phyloP scores from a whole-genome alignment of 2,888 invertebrate genomes.

The Pharmacophagus antenor region DNA sequence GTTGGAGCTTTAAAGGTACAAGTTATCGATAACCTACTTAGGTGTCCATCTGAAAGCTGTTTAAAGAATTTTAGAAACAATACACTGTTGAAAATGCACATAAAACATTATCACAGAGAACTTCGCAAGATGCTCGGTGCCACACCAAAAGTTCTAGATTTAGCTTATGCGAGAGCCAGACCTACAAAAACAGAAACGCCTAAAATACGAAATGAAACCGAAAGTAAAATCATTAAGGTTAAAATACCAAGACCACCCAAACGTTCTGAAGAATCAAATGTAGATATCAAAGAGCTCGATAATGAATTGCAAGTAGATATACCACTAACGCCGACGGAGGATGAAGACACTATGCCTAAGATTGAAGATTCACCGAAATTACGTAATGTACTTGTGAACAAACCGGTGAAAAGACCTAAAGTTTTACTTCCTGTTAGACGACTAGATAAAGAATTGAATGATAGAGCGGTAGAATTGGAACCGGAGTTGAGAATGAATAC shows the following conservation, averaged over 20 bases:
- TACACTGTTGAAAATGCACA: conserved; percentile 94
- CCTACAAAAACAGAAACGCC: conserved; percentile 42
- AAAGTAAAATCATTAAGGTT: conserved; percentile 57
- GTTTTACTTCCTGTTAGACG: conserved; percentile 64
- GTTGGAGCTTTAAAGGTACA: conserved; percentile 83
- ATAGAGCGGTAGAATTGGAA: conserved; percentile 40
- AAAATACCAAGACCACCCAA: conserved; percentile 58
- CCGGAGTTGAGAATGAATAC: conserved; percentile 7
- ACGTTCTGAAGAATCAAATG: conserved; percentile 50
- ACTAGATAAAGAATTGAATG: conserved; percentile 41
- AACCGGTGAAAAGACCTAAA: conserved; percentile 63
- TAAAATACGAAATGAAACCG: conserved; percentile 38
- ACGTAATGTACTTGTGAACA: conserved; percentile 54
- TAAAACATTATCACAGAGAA: conserved; percentile 95
- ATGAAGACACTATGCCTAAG: conserved; percentile 39
- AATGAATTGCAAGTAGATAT: conserved; percentile 39
- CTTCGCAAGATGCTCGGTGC: conserved; percentile 86
- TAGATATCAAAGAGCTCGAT: conserved; percentile 37
- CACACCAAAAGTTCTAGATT: conserved; percentile 92
- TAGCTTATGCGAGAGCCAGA: conserved; percentile 89
- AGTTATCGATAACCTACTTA: conserved; percentile 84
- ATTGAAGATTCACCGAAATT: conserved; percentile 66
- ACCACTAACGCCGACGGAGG: conserved; percentile 37
- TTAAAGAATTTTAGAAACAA: conserved; percentile 95
- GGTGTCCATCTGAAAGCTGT: conserved; percentile 91